Conservation (phyloP, 2,113 vertebrate species). For the Parus major region DNA sequence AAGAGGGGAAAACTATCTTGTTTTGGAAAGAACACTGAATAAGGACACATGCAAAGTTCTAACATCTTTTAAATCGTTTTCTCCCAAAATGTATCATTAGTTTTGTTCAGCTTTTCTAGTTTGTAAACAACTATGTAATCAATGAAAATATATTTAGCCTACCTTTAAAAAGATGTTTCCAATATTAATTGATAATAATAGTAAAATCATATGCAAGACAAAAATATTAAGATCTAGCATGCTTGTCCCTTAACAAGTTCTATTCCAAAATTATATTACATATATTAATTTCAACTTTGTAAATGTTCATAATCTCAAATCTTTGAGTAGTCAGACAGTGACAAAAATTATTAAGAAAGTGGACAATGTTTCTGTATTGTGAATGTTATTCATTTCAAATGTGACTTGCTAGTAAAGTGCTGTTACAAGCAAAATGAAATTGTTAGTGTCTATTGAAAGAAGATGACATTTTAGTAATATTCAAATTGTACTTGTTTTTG, state of each 20-base stretch:
- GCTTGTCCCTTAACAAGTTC: conserved; percentile 57
- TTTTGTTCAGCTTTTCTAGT: conserved; percentile 27
- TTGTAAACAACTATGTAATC: conserved; percentile 52
- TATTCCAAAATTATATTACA: conserved; percentile 60
- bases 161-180: conserved; percentile 49
- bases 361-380: not conserved
- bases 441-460: conserved; percentile 45
- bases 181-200: conserved; percentile 47
- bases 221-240: conserved; percentile 63
- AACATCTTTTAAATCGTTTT: conserved; percentile 23
- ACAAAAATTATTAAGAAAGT: conserved; percentile 40
- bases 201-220: conserved; percentile 63
- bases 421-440: conserved; percentile 57
- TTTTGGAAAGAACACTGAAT: conserved; percentile 32
- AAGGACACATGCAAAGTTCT: conserved; percentile 63
- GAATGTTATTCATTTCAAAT: conserved; percentile 42
- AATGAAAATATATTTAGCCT: conserved; percentile 64
- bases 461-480: conserved; percentile 50
- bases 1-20: not conserved
- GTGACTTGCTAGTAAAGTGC: conserved; percentile 56
- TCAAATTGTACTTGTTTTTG: conserved; percentile 61
- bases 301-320: conserved; percentile 55
- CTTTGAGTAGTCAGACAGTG: conserved; percentile 19
- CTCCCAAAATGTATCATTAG: conserved; percentile 40
- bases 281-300: conserved; percentile 59